These are phyloP conservation scores for Pachyuromys duprasi DNA, from an alignment of 2,797 vertebrate genomes.

Conservation along the genomic window DNA sequence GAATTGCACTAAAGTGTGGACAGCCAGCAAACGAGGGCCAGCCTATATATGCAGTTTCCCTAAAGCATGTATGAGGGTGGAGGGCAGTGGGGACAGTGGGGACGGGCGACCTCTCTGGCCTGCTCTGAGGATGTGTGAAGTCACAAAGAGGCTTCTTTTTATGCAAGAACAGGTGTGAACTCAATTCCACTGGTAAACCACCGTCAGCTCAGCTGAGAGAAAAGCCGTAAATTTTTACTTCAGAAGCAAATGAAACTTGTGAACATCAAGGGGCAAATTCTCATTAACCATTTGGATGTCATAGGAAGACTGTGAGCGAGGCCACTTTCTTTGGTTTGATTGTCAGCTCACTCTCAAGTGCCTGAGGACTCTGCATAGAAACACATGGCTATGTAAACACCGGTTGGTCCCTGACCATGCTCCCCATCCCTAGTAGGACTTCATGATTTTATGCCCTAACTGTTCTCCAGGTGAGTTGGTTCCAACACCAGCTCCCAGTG, in stretches of 20 bases:
- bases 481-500: neutral
- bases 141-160: slow-evolving; percentile 75
- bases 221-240: slow-evolving; percentile 74
- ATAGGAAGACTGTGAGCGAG: slow-evolving; percentile 52
- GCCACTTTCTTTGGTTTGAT: slow-evolving; percentile 25
- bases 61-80: neutral
- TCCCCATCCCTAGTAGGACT: neutral
- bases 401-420: neutral
- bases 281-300: slow-evolving; percentile 82
- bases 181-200: slow-evolving; percentile 77
- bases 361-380: neutral
- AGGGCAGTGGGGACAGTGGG: neutral
- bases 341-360: slow-evolving; percentile 2
- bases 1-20: neutral
- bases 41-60: slow-evolving; percentile 30
- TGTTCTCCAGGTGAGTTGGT: neutral
- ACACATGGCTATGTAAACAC: neutral
- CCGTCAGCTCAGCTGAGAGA: slow-evolving; percentile 80
- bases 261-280: slow-evolving; percentile 71
- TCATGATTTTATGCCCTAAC: neutral
- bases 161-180: slow-evolving; percentile 79
- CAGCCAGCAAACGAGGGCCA: neutral
- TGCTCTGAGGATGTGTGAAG: slow-evolving; percentile 70
- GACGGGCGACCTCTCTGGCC: neutral
- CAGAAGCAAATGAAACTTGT: slow-evolving; percentile 76